Percentiles rank a stretch among this genome's conserved stretches.
Evolutionary conservation across 2,113 vertebrate species (phyloP).

Genomic region (Thamnophis sirtalis): DNA sequence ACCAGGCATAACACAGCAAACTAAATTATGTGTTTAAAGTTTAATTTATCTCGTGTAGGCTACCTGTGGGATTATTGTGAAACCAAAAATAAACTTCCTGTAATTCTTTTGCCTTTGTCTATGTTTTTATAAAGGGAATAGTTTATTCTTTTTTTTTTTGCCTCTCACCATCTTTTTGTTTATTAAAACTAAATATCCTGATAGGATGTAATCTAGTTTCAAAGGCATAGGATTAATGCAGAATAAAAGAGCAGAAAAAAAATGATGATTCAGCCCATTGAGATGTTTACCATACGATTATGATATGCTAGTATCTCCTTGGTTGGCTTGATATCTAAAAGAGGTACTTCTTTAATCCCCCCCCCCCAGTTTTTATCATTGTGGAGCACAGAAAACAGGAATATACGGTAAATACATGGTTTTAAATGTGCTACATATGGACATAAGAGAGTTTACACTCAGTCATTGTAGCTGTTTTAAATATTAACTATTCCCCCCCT

Average conservation of each 20-base stretch:
- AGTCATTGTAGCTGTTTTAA: not conserved
- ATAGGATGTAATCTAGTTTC: not conserved
- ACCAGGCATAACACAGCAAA: constrained; percentile 22
- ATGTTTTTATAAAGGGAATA: not conserved
- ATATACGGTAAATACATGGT: too few species aligned
- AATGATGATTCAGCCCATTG: not conserved
- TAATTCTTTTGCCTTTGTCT: not conserved
- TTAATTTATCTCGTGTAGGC: constrained; percentile 44
- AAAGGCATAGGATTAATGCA: not conserved
- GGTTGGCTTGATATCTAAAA: not conserved
- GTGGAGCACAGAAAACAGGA: not conserved
- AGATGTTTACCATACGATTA: not conserved
- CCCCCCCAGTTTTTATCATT: not conserved
- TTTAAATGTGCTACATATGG: not conserved
- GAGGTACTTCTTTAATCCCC: not conserved
- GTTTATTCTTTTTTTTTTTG: not conserved
- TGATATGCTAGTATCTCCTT: not conserved
- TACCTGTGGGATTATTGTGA: constrained; percentile 41
- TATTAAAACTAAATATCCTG: not conserved
- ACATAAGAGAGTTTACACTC: too few species aligned
- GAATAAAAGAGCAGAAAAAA: not conserved
- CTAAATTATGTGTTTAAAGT: constrained; percentile 35
- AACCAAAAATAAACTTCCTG: constrained; percentile 36
- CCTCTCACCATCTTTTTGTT: constrained; percentile 4
- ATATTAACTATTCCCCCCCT: not conserved